Evolutionary conservation across 2,113 vertebrate species (phyloP).

Genomic region (Pseudorectes ferrugineus): DNA sequence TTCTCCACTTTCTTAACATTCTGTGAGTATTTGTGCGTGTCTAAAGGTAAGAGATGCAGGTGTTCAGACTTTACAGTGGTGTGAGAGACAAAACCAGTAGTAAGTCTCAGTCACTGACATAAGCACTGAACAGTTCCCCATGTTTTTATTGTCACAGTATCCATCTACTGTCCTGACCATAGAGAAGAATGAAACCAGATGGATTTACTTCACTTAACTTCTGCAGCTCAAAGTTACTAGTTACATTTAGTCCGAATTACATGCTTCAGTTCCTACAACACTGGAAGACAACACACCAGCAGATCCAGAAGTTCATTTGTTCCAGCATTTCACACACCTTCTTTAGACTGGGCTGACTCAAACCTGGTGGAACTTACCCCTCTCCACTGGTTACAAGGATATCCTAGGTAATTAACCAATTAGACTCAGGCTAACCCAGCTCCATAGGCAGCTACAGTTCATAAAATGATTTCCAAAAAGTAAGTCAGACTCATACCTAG

Average conservation of each 20-base stretch:
- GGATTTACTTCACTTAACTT: not conserved
- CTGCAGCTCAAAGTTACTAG: not conserved
- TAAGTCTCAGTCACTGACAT: not conserved
- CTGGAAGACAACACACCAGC: not conserved
- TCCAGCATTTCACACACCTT: not conserved
- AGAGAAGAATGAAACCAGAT: not conserved
- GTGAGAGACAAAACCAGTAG: not conserved
- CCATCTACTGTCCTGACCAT: not conserved
- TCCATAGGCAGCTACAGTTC: not conserved
- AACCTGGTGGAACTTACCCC: not conserved
- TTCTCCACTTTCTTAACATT: not conserved
- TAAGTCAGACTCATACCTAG: not conserved
- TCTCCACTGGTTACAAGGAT: not conserved
- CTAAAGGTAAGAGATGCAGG: not conserved
- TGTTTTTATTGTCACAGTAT: not conserved
- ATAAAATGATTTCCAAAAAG: not conserved
- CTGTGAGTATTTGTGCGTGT: not conserved
- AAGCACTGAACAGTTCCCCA: not conserved
- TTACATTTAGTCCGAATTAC: not conserved
- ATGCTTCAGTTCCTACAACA: not conserved
- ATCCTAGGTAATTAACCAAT: not conserved
- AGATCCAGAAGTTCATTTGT: not conserved
- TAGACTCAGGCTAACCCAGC: not conserved
- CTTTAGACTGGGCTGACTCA: not conserved
- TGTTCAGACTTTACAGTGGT: not conserved